Evolutionary conservation across 2,113 vertebrate species (phyloP).

Genomic region (Dasyurus viverrinus): DNA sequence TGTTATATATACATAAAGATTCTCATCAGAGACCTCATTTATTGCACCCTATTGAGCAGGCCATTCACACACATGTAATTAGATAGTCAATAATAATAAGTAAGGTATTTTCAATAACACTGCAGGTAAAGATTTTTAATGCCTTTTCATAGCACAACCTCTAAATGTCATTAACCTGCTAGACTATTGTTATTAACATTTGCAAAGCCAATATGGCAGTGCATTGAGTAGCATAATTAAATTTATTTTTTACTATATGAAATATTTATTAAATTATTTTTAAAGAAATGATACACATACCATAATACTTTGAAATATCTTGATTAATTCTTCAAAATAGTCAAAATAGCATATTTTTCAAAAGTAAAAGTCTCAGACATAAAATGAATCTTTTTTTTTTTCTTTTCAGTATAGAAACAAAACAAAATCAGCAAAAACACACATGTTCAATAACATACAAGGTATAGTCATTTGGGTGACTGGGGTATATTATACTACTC

Average conservation of each 20-base stretch:
- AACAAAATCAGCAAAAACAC: background rate
- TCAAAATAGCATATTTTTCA: background rate
- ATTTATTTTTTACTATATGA: background rate
- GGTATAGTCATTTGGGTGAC: background rate
- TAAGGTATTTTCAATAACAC: background rate
- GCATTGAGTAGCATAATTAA: background rate
- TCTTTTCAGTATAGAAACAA: background rate
- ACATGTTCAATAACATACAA: background rate
- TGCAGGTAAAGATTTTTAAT: constrained; percentile 12
- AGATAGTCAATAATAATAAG: background rate
- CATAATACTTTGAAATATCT: background rate
- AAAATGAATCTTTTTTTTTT: background rate
- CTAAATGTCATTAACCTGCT: constrained; percentile 13
- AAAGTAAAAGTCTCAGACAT: background rate
- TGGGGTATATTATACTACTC: background rate
- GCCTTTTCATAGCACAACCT: background rate
- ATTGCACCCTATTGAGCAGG: background rate
- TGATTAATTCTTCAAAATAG: background rate
- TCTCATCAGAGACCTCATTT: background rate
- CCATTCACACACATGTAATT: background rate
- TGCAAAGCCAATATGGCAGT: background rate
- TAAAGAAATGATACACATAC: background rate
- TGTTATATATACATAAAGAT: background rate
- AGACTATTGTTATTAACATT: background rate
- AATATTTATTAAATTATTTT: background rate